Percentiles rank a stretch among this genome's conserved stretches.
Evolutionary conservation across 2,888 invertebrate species (phyloP).

Genomic region (Drosophila yooni): DNA sequence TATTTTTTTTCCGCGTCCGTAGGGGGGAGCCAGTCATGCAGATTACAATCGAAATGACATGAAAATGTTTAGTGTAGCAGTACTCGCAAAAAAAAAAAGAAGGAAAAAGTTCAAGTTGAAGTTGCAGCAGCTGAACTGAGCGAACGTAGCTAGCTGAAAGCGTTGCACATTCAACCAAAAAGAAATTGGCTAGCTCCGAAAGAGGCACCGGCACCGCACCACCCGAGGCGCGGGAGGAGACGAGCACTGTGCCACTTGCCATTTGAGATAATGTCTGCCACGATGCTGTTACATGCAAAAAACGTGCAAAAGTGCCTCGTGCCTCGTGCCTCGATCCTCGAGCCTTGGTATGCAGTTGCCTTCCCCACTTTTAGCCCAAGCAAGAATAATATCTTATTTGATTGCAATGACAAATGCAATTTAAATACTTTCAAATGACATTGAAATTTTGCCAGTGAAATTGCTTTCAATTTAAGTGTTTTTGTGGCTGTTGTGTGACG

Average conservation of each 20-base stretch:
- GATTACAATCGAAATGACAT: conserved; percentile 83
- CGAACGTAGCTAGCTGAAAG: conserved; percentile 48
- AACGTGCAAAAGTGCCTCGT: conserved; percentile 43
- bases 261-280: conserved; percentile 73
- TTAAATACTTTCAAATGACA: conserved; percentile 60
- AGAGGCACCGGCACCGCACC: background rate
- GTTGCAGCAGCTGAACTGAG: conserved; percentile 15
- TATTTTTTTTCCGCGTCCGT: conserved; percentile 29
- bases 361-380: conserved; percentile 17
- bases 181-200: conserved; percentile 66
- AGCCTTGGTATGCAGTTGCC: background rate
- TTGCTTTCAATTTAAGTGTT: background rate
- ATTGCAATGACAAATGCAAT: conserved; percentile 73
- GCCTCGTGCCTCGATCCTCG: conserved; percentile 4
- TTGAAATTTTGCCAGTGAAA: conserved; percentile 10
- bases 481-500: background rate
- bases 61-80: conserved; percentile 82
- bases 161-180: conserved; percentile 69
- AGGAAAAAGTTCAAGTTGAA: conserved; percentile 5
- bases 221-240: conserved; percentile 20
- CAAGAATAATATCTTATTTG: conserved; percentile 71
- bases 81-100: conserved; percentile 36
- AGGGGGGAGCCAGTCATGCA: conserved; percentile 75
- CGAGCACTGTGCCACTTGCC: conserved; percentile 47
- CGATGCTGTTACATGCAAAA: conserved; percentile 51